A percentile compares a stretch with the other conserved stretches of the same genome.
phyloP scores from a whole-genome alignment of 2,888 invertebrate species.

The Atherix ibis region DNA sequence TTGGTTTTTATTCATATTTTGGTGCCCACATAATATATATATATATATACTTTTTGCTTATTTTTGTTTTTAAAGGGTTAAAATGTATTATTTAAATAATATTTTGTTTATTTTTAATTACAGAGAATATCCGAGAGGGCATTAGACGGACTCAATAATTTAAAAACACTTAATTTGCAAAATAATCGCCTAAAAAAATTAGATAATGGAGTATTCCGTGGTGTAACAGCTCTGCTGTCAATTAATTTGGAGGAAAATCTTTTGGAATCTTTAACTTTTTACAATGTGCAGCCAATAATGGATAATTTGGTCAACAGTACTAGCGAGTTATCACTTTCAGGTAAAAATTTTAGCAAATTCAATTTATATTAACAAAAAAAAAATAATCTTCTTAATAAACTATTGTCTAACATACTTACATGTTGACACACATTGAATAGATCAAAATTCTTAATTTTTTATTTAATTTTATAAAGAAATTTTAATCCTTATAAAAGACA shows the following conservation, averaged over 20 bases:
- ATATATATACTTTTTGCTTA: too few relatives aligned
- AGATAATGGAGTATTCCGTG: slow-evolving; percentile 53
- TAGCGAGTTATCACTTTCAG: slow-evolving; percentile 60
- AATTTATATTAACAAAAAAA: too few relatives aligned
- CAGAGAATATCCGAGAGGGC: slow-evolving; percentile 60
- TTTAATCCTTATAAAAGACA: too few relatives aligned
- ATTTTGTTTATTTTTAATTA: slow-evolving; percentile 10
- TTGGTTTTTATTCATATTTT: too few relatives aligned
- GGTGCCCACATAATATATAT: too few relatives aligned
- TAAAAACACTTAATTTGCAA: slow-evolving; percentile 54
- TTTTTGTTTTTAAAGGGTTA: too few relatives aligned
- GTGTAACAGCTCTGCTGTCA: slow-evolving; percentile 53
- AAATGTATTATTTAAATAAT: not conserved
- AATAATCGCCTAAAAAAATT: slow-evolving; percentile 60
- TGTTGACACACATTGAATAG: too few relatives aligned
- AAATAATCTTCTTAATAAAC: too few relatives aligned
- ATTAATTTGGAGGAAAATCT: slow-evolving; percentile 64
- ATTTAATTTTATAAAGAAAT: too few relatives aligned
- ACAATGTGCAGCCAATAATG: slow-evolving; percentile 61
- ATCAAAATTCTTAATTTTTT: too few relatives aligned
- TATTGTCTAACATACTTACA: too few relatives aligned
- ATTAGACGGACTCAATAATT: slow-evolving; percentile 55
- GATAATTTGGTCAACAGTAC: slow-evolving; percentile 59
- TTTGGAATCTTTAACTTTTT: slow-evolving; percentile 58
- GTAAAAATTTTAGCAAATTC: slow-evolving; percentile 39